A percentile compares a stretch with the other conserved stretches of the same genome.
Conservation (phyloP, 2,888 invertebrate species). For the Labia minor region DNA sequence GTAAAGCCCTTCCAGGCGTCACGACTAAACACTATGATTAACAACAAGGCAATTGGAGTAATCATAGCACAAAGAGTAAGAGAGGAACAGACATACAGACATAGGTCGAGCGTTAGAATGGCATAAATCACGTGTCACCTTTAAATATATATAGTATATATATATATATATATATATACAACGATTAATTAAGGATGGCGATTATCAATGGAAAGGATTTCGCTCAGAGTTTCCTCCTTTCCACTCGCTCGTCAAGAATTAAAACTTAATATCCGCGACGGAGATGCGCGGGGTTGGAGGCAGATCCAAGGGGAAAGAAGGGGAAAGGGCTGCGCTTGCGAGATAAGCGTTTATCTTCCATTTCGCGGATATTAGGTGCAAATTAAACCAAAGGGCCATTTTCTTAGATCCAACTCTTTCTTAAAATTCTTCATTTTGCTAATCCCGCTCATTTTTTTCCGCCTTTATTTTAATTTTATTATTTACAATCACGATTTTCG, state of each 20-base stretch:
- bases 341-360: slow-evolving; percentile 4
- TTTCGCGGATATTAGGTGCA: background rate
- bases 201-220: background rate
- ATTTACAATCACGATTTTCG: background rate
- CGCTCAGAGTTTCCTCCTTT: background rate
- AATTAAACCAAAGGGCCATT: slow-evolving; percentile 7
- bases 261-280: background rate
- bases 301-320: background rate
- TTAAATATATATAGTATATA: too few species aligned
- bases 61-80: too few species aligned
- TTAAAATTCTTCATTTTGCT: background rate
- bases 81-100: too few species aligned
- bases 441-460: background rate
- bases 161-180: too few species aligned
- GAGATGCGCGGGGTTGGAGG: background rate
- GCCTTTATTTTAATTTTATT: background rate
- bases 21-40: too few species aligned
- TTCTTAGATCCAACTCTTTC: slow-evolving; percentile 1
- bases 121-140: too few species aligned
- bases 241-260: background rate
- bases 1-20: too few species aligned
- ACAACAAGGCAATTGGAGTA: too few species aligned
- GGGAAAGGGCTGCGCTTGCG: background rate
- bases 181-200: background rate
- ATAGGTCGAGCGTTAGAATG: too few species aligned